These are phyloP conservation scores for Proales similis DNA, from an alignment of 1,140 invertebrate genomes.

Conservation along the genomic window DNA sequence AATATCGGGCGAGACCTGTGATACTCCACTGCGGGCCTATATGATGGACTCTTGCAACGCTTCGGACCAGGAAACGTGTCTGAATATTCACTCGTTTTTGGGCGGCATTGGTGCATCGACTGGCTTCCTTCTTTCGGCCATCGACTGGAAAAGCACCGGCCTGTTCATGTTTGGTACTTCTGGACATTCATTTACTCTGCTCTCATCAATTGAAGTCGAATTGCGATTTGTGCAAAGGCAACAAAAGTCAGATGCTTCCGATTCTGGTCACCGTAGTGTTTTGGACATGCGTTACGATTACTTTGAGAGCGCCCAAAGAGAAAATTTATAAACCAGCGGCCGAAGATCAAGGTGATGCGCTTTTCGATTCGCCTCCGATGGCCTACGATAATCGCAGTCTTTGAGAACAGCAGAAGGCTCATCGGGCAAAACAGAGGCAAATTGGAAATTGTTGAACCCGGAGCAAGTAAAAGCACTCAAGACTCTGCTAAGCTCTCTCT, in stretches of 20 bases:
- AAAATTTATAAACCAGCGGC: not conserved
- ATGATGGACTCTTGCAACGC: conserved; percentile 20
- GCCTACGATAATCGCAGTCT: too few relatives aligned
- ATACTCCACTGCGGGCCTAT: conserved; percentile 29
- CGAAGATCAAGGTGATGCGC: too few relatives aligned
- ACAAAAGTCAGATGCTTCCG: conserved; percentile 34
- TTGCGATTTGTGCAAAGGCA: not conserved
- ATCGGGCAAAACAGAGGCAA: too few relatives aligned
- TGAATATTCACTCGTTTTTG: conserved; percentile 31
- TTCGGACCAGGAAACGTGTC: conserved; percentile 15
- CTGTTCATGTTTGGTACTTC: not conserved
- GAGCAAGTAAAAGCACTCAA: too few relatives aligned
- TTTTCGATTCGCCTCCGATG: too few relatives aligned
- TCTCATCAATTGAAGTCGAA: not conserved
- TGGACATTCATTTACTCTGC: not conserved
- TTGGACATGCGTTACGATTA: conserved; percentile 10
- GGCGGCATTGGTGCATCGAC: conserved; percentile 15
- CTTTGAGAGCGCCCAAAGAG: conserved; percentile 14
- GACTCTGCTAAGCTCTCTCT: too few relatives aligned
- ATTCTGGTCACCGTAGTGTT: conserved; percentile 13
- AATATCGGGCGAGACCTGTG: conserved; percentile 27
- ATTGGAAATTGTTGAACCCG: too few relatives aligned
- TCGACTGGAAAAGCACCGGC: conserved; percentile 22
- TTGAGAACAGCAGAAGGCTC: too few relatives aligned
- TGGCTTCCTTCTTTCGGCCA: conserved; percentile 16